Percentiles rank a stretch among this genome's conserved stretches.
These are phyloP conservation scores for Lophius piscatorius DNA, from an alignment of 2,113 vertebrate species.

Conservation along the genomic window DNA sequence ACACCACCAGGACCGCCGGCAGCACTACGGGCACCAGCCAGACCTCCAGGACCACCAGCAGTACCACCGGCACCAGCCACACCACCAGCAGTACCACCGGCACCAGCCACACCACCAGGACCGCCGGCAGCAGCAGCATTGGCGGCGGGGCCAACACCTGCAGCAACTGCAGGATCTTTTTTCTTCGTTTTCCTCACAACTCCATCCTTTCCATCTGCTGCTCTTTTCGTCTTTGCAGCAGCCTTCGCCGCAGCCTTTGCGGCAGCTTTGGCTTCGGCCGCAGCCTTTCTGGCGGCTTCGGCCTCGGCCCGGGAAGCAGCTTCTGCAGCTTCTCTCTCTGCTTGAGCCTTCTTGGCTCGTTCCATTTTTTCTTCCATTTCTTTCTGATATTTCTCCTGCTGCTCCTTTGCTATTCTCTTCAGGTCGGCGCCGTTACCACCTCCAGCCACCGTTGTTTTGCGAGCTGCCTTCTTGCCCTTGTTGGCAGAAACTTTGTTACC, in stretches of 20 bases:
- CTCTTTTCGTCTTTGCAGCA: constrained; percentile 45
- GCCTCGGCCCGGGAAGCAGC: constrained; percentile 40
- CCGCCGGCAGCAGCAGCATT: constrained; percentile 8
- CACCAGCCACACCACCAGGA: constrained; percentile 10
- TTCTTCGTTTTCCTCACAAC: constrained; percentile 13
- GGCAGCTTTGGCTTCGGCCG: constrained; percentile 48
- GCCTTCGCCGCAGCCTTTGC: constrained; percentile 48
- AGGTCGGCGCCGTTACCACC: constrained; percentile 60
- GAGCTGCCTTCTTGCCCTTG: constrained; percentile 70
- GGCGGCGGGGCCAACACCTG: constrained; percentile 12
- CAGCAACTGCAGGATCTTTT: constrained; percentile 29
- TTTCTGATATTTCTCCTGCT: constrained; percentile 70
- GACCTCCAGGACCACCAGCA: constrained; percentile 3
- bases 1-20: neutral
- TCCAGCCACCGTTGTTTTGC: constrained; percentile 73
- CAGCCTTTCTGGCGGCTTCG: constrained; percentile 45
- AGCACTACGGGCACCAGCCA: neutral
- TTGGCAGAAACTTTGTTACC: constrained; percentile 67
- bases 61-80: neutral
- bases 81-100: neutral
- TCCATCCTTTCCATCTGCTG: constrained; percentile 36
- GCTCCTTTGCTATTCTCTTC: constrained; percentile 71
- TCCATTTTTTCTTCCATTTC: constrained; percentile 68
- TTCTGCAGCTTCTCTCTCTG: constrained; percentile 58
- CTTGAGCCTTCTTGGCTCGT: constrained; percentile 63